Evolutionary conservation across 1,140 invertebrate species (phyloP), one percentile per base, ranked within the genome.

Genomic region (Phthorimaea operculella): DNA sequence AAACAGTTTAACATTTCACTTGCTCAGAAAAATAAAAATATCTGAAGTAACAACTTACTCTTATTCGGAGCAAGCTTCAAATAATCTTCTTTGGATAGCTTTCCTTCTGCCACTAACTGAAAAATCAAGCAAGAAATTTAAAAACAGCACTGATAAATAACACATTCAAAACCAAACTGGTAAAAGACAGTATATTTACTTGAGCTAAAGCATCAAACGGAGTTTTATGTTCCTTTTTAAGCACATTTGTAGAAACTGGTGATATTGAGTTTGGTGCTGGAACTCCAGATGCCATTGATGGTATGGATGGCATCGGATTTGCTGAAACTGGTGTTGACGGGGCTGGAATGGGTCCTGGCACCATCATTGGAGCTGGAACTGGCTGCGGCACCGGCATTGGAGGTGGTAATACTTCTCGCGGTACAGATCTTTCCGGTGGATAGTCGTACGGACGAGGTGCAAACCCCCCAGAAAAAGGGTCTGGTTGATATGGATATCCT

Each of bases 91-190:
- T 80, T 66, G 34, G 79, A 81, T 54, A 84, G 66, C 55, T 76
- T 83, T 33, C 81, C 81, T 58, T 84, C 81, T 50, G 78, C 78
- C 44, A 83, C 74, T 71, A 84, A 67, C 81, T 84, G 78, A 63
- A 83, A 83, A 59, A 70, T 66, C 58, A 47, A 60, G 2, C 51
- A 44, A 28, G 44, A 59, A 57, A 52, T 28, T 28, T 28, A 54
- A 42, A 59, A 52, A 53, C 51, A 52, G 52, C n/a, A 54, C 51
- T 52, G 17, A 39, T 44, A n/a, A n/a, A n/a, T 18, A 54, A 57
- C 12, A 57, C 6, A 52, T 50, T 28, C 28, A 50, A 28, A 28
- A 50, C 10, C 4, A 50, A 12, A 21, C 4, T 48, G 17, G 17
- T 16, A 14, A 56, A 18, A 47, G 18, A 33, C 0, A 55, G 60